Conservation (phyloP, 2,888 invertebrate genomes). For the Apotomis turbidana region DNA sequence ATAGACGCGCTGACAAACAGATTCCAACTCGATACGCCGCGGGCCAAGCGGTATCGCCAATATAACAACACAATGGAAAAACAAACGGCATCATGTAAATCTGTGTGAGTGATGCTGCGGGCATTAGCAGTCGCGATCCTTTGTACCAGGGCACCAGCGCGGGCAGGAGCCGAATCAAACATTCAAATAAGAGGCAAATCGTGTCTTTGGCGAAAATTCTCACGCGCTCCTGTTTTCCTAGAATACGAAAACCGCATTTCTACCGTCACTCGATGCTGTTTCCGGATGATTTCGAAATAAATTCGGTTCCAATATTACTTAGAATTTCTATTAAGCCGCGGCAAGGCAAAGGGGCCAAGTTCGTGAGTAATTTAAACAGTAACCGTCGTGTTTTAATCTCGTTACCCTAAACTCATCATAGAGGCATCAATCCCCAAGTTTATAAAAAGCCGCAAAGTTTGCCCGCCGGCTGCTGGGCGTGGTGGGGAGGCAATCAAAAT, state of each 20-base stretch:
- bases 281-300: neutral
- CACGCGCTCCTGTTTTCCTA: conserved; percentile 7
- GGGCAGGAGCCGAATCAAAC: conserved; percentile 19
- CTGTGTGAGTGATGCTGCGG: conserved; percentile 5
- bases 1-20: neutral
- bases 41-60: neutral
- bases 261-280: neutral
- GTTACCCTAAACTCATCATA: conserved; percentile 54
- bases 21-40: neutral
- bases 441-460: conserved; percentile 43
- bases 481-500: conserved; percentile 11
- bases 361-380: conserved; percentile 30
- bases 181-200: conserved; percentile 25
- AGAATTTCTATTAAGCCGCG: conserved; percentile 11
- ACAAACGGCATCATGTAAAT: conserved; percentile 19
- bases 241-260: conserved; percentile 16
- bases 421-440: conserved; percentile 51
- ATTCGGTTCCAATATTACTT: neutral
- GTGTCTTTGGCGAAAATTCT: conserved; percentile 17
- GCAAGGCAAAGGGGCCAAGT: conserved; percentile 6
- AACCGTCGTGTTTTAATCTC: conserved; percentile 46
- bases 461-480: conserved; percentile 1
- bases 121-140: neutral
- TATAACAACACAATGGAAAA: conserved; percentile 15
- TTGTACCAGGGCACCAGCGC: conserved; percentile 4